These are phyloP conservation scores for Pteromalus puparum DNA, from an alignment of 1,140 invertebrate genomes.

Conservation along the genomic window DNA sequence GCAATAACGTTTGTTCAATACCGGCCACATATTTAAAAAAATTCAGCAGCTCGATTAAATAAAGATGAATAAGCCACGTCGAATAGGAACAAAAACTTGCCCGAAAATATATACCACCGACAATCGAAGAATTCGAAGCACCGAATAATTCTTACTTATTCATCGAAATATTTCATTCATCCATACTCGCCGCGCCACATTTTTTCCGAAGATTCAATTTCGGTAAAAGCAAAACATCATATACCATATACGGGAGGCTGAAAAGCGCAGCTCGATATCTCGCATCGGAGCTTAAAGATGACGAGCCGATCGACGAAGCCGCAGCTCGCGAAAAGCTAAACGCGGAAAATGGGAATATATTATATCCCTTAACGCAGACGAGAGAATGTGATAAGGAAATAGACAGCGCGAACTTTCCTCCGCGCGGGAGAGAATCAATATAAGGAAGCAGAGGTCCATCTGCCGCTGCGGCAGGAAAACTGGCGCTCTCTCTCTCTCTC, in stretches of 20 bases:
- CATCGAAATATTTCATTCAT: background rate
- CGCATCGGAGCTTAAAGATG: background rate
- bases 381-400: too few species aligned
- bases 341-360: background rate
- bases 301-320: background rate
- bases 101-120: background rate
- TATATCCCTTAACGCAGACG: background rate
- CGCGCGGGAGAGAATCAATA: background rate
- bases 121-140: background rate
- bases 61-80: too few species aligned
- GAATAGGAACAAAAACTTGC: too few species aligned
- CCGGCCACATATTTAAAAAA: too few species aligned
- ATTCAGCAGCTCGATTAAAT: too few species aligned
- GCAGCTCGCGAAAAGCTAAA: too few species aligned
- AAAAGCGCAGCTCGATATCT: background rate
- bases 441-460: background rate
- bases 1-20: too few species aligned
- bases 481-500: too few species aligned
- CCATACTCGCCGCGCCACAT: background rate
- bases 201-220: slow-evolving; percentile 29
- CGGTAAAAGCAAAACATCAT: slow-evolving; percentile 32
- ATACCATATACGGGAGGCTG: background rate
- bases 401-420: too few species aligned
- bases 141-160: background rate
- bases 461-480: background rate